Evolutionary conservation across 1,140 invertebrate genomes (phyloP), one percentile per base, ranked within the genome.

Genomic region (Olivierus martensii): DNA sequence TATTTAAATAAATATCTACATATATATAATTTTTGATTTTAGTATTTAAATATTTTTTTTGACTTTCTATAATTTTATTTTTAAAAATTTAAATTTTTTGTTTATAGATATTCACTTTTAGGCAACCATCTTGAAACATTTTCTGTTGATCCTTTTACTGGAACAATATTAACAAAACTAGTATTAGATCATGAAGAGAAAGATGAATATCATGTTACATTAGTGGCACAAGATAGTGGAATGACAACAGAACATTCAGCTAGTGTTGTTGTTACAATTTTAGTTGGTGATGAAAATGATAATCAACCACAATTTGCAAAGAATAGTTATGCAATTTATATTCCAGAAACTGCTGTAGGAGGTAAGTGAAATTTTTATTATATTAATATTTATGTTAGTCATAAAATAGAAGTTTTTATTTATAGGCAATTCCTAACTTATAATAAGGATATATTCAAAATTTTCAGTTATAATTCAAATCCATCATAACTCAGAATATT

Each of bases 201-300:
- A 63, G 68, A 77, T 22, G 70, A 78, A 19, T 90, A 91, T 66
- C 79, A 81, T 10, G 72, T 92, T 47, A 84, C 83, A 0, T 71
- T 93, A 28, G 83, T 88, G 37, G 90, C 87, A 43, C 88, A 89
- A 82, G 89, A 94, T 74, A 87, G 84, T 35, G 57, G 57, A 21
- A 35, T 52, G 3, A 56, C 48, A 3, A 34, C 14, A 57, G 52
- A 59, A 38, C 52, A 61, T 38, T 21, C 35, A 12, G 48, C 55
- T 19, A 37, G 39, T 2, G 82, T 86, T 1, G 87, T 87, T 67
- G 69, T 93, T 6, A 88, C 82, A 0, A 82, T 94, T 36, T 70
- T 67, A 14, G 77, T 92, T 2, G 70, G 72, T 38, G 89, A 94
- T 68, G 78, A 83, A 58, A 94, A 94, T 67, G 90, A 94, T 66